Percentiles rank a stretch among this genome's conserved stretches.
These are phyloP conservation scores for Rousettus leschenaultii DNA, from an alignment of 2,113 vertebrate species.

Conservation along the genomic window DNA sequence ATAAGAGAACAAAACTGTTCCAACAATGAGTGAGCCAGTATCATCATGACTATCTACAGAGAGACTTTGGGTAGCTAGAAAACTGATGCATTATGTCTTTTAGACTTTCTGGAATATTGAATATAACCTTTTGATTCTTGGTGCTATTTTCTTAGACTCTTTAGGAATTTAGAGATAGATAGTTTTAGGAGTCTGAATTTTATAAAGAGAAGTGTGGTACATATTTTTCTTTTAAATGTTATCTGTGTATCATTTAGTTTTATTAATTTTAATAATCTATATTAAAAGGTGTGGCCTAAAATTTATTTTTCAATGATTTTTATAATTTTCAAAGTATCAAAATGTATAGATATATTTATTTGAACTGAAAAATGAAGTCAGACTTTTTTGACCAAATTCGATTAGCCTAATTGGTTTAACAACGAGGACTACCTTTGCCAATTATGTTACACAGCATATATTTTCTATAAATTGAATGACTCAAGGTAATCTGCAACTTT, in stretches of 20 bases:
- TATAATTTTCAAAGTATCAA: neutral
- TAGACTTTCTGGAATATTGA: neutral
- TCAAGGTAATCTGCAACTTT: neutral
- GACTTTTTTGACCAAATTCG: neutral
- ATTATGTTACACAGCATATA: neutral
- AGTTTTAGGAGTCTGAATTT: neutral
- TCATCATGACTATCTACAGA: neutral
- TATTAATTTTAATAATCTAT: neutral
- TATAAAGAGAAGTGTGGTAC: neutral
- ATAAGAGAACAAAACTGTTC: neutral
- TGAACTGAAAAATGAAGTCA: neutral
- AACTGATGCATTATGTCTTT: neutral
- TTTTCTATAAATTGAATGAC: neutral
- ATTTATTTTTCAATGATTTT: slow-evolving; percentile 21
- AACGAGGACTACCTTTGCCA: neutral
- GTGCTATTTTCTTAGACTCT: neutral
- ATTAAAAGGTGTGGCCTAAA: neutral
- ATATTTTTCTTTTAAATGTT: neutral
- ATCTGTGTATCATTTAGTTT: neutral
- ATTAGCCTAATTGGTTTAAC: neutral
- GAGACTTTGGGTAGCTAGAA: neutral
- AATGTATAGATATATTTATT: neutral
- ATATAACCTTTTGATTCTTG: neutral
- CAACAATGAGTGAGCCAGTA: neutral
- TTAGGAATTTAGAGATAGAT: neutral